Percentiles rank a stretch among this genome's conserved stretches.
Conservation (phyloP, 64 coral and sea anemone genomes). For the Platygyra sinensis region DNA sequence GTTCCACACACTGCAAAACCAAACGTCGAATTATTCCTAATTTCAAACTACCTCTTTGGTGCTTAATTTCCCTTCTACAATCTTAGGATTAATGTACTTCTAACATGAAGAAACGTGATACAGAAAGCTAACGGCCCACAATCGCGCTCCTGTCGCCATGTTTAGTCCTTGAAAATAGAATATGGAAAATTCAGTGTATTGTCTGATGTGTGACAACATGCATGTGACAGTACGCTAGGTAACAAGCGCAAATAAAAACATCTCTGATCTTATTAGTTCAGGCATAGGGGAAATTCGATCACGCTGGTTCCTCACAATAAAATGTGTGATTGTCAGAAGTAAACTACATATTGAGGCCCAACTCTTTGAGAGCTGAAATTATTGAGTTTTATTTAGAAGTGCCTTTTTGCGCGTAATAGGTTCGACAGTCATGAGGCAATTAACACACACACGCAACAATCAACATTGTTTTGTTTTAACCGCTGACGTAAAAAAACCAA, state of each 20-base stretch:
- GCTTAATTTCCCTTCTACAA: constrained; percentile 5
- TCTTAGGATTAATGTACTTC: not conserved
- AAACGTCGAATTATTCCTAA: not conserved
- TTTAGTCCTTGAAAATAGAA: not conserved
- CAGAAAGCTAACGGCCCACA: not conserved
- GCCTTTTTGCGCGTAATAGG: too few species aligned
- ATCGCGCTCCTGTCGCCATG: constrained; percentile 7
- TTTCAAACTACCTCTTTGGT: not conserved
- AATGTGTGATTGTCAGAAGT: too few species aligned
- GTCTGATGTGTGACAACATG: not conserved
- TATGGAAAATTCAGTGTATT: not conserved
- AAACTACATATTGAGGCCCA: too few species aligned
- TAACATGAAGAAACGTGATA: not conserved
- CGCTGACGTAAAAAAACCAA: too few species aligned
- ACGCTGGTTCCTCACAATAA: too few species aligned
- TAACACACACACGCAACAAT: too few species aligned
- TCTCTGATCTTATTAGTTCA: too few species aligned
- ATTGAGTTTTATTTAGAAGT: too few species aligned
- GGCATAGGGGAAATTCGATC: too few species aligned
- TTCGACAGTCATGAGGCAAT: too few species aligned
- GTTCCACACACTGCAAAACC: not conserved
- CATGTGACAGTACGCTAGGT: not conserved
- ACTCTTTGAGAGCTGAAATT: too few species aligned
- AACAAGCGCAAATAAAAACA: constrained; percentile 17
- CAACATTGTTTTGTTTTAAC: too few species aligned